Evolutionary conservation across 2,797 vertebrate genomes (phyloP).

Genomic region (Ceyx erithaca): DNA sequence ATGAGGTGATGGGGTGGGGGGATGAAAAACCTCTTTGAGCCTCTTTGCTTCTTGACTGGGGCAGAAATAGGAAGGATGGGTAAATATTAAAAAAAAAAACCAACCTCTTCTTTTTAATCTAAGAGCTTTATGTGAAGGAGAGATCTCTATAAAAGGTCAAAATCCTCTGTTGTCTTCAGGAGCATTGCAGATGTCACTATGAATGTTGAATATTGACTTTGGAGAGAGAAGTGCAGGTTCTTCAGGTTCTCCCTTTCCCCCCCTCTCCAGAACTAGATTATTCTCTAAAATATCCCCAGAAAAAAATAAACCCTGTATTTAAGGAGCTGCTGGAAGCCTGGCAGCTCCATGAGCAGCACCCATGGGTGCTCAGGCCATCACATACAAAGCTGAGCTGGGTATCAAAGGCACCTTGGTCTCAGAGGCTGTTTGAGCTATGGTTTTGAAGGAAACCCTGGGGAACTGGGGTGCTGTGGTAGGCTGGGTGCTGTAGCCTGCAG

Average conservation of each 20-base stretch:
- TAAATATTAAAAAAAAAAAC: not conserved
- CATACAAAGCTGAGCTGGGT: rapidly evolving
- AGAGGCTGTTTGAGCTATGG: not conserved
- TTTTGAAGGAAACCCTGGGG: not conserved
- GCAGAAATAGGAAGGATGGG: not conserved
- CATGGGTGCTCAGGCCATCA: not conserved
- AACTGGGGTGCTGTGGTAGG: not conserved
- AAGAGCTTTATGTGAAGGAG: not conserved
- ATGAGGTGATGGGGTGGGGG: not conserved
- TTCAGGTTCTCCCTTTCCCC: not conserved
- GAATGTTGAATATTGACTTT: not conserved
- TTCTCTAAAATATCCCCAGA: not conserved
- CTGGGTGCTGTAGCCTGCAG: not conserved
- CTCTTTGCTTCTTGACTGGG: not conserved
- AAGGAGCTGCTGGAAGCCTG: not conserved
- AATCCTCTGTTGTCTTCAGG: not conserved
- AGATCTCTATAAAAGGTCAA: not conserved
- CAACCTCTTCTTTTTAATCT: not conserved
- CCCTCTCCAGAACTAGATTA: not conserved
- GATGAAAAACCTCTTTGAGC: not conserved
- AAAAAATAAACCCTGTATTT: not conserved
- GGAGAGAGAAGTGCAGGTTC: not conserved
- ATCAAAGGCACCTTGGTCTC: not conserved
- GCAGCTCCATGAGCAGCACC: not conserved
- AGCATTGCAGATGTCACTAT: not conserved